Conservation (phyloP, 1,140 invertebrate species). For the Drosophila nigromelanica region DNA sequence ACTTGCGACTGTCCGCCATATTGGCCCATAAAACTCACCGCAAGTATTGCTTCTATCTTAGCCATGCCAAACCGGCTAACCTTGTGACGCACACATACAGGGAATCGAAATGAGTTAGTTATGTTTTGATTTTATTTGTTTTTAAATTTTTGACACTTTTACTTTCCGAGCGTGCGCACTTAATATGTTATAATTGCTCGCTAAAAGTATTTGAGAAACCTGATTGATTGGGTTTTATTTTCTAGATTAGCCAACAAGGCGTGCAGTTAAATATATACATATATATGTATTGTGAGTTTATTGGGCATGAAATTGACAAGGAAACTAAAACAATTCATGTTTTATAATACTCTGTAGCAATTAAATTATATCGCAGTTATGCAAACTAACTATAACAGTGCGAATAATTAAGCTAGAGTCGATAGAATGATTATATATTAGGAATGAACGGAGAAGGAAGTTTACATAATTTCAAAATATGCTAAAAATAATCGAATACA, state of each 20-base stretch:
- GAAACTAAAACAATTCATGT: not conserved
- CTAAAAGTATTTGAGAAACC: constrained; percentile 11
- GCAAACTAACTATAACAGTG: too few relatives aligned
- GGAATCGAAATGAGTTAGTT: constrained; percentile 19
- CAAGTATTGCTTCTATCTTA: constrained; percentile 29
- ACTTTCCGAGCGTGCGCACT: constrained; percentile 28
- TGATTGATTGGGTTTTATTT: constrained; percentile 18
- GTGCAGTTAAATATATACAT: not conserved
- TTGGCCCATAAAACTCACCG: constrained; percentile 65
- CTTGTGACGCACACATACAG: constrained; percentile 51
- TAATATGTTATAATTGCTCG: not conserved
- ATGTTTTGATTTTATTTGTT: constrained; percentile 26
- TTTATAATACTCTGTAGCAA: not conserved
- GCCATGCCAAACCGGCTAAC: constrained; percentile 53
- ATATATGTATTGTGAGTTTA: constrained; percentile 6
- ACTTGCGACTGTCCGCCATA: constrained; percentile 41
- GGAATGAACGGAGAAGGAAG: too few relatives aligned
- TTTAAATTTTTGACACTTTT: constrained; percentile 36
- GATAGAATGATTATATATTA: too few relatives aligned
- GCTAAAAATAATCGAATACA: too few relatives aligned
- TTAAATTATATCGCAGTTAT: too few relatives aligned
- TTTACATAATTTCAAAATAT: too few relatives aligned
- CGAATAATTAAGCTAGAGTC: too few relatives aligned
- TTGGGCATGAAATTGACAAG: not conserved
- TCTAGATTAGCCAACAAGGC: not conserved